phyloP scores from a whole-genome alignment of 2,797 vertebrate species.

The Peromyscus attwateri region DNA sequence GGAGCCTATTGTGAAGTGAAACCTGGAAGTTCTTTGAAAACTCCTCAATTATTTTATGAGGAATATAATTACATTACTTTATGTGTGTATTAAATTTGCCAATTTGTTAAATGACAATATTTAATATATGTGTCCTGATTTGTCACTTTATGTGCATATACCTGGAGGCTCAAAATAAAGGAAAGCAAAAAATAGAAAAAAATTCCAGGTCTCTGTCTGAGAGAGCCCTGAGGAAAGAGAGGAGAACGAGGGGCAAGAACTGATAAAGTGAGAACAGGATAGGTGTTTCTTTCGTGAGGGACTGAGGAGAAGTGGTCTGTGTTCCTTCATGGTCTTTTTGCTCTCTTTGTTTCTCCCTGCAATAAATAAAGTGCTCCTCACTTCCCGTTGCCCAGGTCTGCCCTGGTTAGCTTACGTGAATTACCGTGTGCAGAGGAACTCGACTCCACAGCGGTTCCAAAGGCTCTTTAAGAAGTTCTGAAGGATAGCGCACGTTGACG shows the following conservation, averaged over 20 bases:
- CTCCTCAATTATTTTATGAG: conserved; percentile 63
- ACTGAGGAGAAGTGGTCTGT: background rate
- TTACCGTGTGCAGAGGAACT: background rate
- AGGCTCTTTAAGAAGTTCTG: background rate
- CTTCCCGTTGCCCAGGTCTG: background rate
- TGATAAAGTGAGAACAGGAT: background rate
- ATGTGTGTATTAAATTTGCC: conserved; percentile 30
- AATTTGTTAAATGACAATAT: conserved; percentile 60
- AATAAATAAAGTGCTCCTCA: background rate
- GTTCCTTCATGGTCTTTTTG: background rate
- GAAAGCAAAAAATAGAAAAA: background rate
- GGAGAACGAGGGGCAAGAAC: background rate
- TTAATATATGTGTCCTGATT: conserved; percentile 27
- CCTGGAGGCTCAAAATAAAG: background rate
- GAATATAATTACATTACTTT: conserved; percentile 55
- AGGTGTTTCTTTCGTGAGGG: background rate
- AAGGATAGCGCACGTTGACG: background rate
- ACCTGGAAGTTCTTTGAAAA: conserved; percentile 21
- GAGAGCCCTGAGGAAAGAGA: background rate
- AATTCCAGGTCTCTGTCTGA: conserved; percentile 22
- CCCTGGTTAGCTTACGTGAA: background rate
- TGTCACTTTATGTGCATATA: conserved; percentile 52
- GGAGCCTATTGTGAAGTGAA: conserved; percentile 46
- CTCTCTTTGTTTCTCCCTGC: background rate
- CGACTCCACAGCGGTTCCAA: background rate